These are phyloP conservation scores for Huso huso DNA, from an alignment of 2,797 vertebrate species.

Conservation along the genomic window DNA sequence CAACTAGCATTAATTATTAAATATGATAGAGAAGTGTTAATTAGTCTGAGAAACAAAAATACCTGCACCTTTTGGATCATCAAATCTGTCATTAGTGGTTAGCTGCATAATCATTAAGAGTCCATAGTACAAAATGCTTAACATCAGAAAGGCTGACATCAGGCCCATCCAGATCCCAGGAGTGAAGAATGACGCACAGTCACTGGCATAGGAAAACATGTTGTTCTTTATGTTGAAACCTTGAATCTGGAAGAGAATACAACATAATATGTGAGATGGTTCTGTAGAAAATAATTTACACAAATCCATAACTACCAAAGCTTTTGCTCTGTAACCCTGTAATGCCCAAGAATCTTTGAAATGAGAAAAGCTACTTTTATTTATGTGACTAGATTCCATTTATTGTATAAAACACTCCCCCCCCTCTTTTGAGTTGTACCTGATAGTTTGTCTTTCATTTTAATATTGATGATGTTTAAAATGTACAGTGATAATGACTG, in stretches of 20 bases:
- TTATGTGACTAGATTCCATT: too few relatives aligned
- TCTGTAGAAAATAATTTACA: too few relatives aligned
- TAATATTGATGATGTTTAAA: too few relatives aligned
- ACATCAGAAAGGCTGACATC: slow-evolving; percentile 35
- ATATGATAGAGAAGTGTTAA: slow-evolving; percentile 19
- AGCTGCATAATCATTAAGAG: slow-evolving; percentile 44
- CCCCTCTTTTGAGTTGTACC: too few relatives aligned
- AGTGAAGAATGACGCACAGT: slow-evolving; percentile 43
- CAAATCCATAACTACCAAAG: too few relatives aligned
- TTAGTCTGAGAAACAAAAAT: slow-evolving; percentile 44
- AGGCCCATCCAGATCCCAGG: slow-evolving; percentile 46
- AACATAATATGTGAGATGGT: neutral
- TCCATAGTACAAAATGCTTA: slow-evolving; percentile 39
- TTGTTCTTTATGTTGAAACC: slow-evolving; percentile 40
- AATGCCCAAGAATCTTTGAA: too few relatives aligned
- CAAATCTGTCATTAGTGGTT: slow-evolving; percentile 40
- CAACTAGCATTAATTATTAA: too few relatives aligned
- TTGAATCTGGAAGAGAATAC: slow-evolving; percentile 43
- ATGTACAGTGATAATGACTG: too few relatives aligned
- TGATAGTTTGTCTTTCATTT: too few relatives aligned
- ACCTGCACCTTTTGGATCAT: slow-evolving; percentile 36
- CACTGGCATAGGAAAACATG: slow-evolving; percentile 39
- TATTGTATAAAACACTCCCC: too few relatives aligned
- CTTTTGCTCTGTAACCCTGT: too few relatives aligned
- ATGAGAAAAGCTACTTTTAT: too few relatives aligned